Evolutionary conservation across 2,888 invertebrate genomes (phyloP).

Genomic region (Heptascelio sp.): DNA sequence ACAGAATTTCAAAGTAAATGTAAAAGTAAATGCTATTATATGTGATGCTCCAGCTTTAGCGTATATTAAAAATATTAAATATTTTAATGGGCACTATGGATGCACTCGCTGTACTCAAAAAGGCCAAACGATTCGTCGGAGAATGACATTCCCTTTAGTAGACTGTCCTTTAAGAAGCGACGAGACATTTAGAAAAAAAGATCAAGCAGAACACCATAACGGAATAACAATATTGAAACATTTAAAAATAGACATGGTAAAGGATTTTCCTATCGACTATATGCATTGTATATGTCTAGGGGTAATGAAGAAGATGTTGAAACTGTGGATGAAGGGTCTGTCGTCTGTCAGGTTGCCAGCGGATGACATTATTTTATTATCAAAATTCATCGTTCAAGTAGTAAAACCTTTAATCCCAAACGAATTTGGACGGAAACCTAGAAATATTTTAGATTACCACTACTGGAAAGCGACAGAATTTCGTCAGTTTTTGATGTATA

Average conservation of each 20-base stretch:
- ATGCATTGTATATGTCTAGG: slow-evolving; percentile 37
- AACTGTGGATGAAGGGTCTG: slow-evolving; percentile 19
- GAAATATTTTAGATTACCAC: slow-evolving; percentile 28
- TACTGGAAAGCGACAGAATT: slow-evolving; percentile 75
- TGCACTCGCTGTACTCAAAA: slow-evolving; percentile 22
- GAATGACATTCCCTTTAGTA: slow-evolving; percentile 33
- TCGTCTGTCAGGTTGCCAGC: slow-evolving; percentile 4
- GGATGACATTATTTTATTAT: slow-evolving; percentile 33
- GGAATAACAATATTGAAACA: slow-evolving; percentile 28
- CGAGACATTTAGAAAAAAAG: slow-evolving; percentile 18
- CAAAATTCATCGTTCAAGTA: slow-evolving; percentile 6
- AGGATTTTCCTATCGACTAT: slow-evolving; percentile 38
- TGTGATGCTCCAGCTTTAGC: no score
- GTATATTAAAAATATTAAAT: slow-evolving; percentile 22
- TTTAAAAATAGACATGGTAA: slow-evolving; percentile 41
- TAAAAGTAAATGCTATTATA: no score
- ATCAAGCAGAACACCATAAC: slow-evolving; percentile 17
- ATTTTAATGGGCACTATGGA: slow-evolving; percentile 21
- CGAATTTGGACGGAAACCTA: slow-evolving; percentile 34
- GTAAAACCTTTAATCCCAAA: slow-evolving; percentile 30
- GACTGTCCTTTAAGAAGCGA: slow-evolving; percentile 23
- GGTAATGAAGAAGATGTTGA: slow-evolving; percentile 34
- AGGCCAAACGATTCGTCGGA: slow-evolving; percentile 14
- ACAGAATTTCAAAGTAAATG: background rate
- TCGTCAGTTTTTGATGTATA: slow-evolving; percentile 37